Percentiles rank a stretch among this genome's conserved stretches.
phyloP scores from a whole-genome alignment of 2,888 invertebrate genomes.

The Gandaritis pyraliata region DNA sequence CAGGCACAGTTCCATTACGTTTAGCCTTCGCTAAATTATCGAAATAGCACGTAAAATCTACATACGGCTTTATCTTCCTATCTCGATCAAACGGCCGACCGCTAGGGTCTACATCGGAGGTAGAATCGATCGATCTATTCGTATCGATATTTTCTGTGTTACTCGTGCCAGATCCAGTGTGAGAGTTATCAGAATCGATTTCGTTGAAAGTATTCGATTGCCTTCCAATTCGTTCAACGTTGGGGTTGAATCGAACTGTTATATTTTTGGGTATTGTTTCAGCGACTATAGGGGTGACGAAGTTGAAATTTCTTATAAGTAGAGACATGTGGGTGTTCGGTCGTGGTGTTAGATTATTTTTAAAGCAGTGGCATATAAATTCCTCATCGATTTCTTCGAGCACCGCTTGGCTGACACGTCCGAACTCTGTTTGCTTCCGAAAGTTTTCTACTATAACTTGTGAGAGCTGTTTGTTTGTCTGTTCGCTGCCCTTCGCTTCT shows the following conservation, averaged over 20 bases:
- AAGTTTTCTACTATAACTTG: constrained; percentile 93
- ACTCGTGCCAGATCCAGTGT: constrained; percentile 67
- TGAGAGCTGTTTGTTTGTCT: constrained; percentile 92
- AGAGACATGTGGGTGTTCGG: constrained; percentile 94
- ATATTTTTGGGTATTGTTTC: constrained; percentile 75
- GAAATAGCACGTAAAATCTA: constrained; percentile 93
- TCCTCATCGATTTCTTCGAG: constrained; percentile 93
- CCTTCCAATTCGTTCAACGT: constrained; percentile 83
- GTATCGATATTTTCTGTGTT: constrained; percentile 68
- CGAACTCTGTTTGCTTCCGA: constrained; percentile 90
- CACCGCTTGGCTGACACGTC: constrained; percentile 93
- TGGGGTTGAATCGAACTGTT: constrained; percentile 86
- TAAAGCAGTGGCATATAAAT: constrained; percentile 91
- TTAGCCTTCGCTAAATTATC: constrained; percentile 88
- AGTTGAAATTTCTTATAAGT: constrained; percentile 94
- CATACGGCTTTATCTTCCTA: constrained; percentile 90
- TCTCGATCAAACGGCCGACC: constrained; percentile 83
- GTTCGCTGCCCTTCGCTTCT: constrained; percentile 89
- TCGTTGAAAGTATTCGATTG: constrained; percentile 76
- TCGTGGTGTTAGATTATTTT: constrained; percentile 77
- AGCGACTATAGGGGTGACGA: constrained; percentile 84
- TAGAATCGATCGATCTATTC: constrained; percentile 72
- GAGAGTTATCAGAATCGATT: constrained; percentile 72
- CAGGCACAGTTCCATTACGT: constrained; percentile 87
- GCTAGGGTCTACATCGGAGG: constrained; percentile 72